Conservation (phyloP, 2,113 vertebrate species). For the Entelurus aequoreus region DNA sequence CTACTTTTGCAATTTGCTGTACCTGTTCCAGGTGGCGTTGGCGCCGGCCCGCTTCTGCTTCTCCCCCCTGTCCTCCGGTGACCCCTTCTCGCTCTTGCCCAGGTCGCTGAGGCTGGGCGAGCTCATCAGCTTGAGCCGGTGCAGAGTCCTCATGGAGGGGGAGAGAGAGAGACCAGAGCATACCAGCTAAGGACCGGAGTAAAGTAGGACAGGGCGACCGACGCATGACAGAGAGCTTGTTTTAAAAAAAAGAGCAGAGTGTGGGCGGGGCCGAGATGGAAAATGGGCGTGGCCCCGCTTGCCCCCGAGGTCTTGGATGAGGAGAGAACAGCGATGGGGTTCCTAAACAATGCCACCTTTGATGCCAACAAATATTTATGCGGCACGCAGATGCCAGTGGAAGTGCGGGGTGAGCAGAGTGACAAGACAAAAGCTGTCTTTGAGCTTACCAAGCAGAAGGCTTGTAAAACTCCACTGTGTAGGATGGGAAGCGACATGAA, state of each 20-base stretch:
- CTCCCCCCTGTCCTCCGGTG: slow-evolving; percentile 70
- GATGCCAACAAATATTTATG: slow-evolving; percentile 64
- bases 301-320: slow-evolving; percentile 32
- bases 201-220: slow-evolving; percentile 61
- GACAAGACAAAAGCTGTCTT: too few relatives aligned
- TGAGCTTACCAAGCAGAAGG: too few relatives aligned
- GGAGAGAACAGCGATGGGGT: slow-evolving; percentile 51
- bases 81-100: slow-evolving; percentile 71
- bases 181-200: slow-evolving; percentile 16
- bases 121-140: slow-evolving; percentile 76
- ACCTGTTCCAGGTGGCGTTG: slow-evolving; percentile 78
- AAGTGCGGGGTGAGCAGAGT: slow-evolving; percentile 40
- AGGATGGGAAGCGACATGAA: too few relatives aligned
- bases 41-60: slow-evolving; percentile 73
- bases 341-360: slow-evolving; percentile 53
- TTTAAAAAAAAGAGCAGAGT: slow-evolving; percentile 35
- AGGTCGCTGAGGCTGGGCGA: slow-evolving; percentile 74
- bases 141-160: slow-evolving; percentile 70
- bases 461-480: too few relatives aligned
- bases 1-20: slow-evolving; percentile 4
- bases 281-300: slow-evolving; percentile 33
- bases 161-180: slow-evolving; percentile 11
- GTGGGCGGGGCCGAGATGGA: slow-evolving; percentile 52
- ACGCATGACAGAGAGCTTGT: slow-evolving; percentile 34
- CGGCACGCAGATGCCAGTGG: slow-evolving; percentile 53